Conservation (phyloP, 2,797 vertebrate genomes). For the Chloroceryle amazona region DNA sequence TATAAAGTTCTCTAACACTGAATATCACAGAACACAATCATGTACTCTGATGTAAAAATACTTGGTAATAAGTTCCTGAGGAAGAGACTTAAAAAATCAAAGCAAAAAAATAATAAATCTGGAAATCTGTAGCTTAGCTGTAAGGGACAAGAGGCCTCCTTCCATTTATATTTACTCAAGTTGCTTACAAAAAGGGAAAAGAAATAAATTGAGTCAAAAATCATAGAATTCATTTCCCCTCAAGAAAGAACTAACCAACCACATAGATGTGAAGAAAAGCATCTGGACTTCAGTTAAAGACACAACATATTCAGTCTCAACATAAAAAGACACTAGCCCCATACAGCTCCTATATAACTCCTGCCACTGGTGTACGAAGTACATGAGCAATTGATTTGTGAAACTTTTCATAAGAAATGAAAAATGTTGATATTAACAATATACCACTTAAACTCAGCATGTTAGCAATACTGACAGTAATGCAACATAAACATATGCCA, state of each 20-base stretch:
- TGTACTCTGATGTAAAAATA: background rate
- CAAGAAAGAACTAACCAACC: background rate
- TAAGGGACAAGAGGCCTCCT: background rate
- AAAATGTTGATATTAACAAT: background rate
- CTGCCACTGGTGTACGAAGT: background rate
- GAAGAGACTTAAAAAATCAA: background rate
- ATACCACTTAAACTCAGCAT: background rate
- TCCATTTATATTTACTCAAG: fast-evolving
- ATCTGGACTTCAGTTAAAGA: background rate
- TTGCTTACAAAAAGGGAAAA: background rate
- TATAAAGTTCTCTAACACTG: fast-evolving
- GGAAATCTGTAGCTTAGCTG: background rate
- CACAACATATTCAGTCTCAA: background rate
- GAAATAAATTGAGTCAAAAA: background rate
- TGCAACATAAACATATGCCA: background rate
- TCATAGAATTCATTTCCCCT: background rate
- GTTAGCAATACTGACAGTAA: background rate
- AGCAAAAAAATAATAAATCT: background rate
- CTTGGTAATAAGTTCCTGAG: background rate
- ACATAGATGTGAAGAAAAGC: background rate
- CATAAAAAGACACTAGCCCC: background rate
- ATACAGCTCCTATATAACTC: background rate
- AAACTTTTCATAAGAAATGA: background rate
- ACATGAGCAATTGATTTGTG: background rate
- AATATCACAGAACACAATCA: background rate